Base-by-base conservation (phyloP, 2,113 vertebrate genomes). In the Columbina picui region DNA sequence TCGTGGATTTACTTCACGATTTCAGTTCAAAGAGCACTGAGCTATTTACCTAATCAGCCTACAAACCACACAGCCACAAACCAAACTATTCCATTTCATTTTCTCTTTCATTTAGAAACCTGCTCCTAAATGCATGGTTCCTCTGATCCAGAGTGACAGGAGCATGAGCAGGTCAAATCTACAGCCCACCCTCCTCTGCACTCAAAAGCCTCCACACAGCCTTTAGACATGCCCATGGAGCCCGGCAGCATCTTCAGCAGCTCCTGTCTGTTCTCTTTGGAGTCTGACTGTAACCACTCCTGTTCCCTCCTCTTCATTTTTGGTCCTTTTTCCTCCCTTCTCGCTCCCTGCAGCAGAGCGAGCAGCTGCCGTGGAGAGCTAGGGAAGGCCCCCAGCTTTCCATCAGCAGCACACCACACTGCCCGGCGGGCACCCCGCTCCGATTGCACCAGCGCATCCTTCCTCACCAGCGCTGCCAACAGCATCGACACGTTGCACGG, bases 401-500 rank as follows among this genome's bases (percentile, higher is more conserved):
- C 64, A 29, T 14, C 67, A 64, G 39, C 25, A 8, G 9, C 38
- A 20, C 56, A 30, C 36, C 0, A n/a, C n/a, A n/a, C n/a, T n/a
- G 18, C 45, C 43, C 73, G 32, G 49, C 0, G 0, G 52, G 17
- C 5, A 20, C 68, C 71, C 74, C 13, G 4, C 78, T 90, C 74
- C 3, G 0, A 12, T 50, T 43, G 52, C 63, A 68, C 6, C 52
- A 55, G 69, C 65, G 85, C 23, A 20, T 27, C 57, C 65, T 21
- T 64, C 43, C 81, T 65, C 7, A 0, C 23, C 78, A 52, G 47
- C 0, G 0, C 81, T 76, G 87, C 23, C 87, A 53, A 14, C 61
- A 70, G 21, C 47, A 30, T 6, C 4, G 0, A 23, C n/a, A 47
- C 1, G 0, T 22, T 12, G 19, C 11, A n/a, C 0, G 0, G 76